phyloP scores from a whole-genome alignment of 2,797 vertebrate genomes.

The Tapirus indicus region DNA sequence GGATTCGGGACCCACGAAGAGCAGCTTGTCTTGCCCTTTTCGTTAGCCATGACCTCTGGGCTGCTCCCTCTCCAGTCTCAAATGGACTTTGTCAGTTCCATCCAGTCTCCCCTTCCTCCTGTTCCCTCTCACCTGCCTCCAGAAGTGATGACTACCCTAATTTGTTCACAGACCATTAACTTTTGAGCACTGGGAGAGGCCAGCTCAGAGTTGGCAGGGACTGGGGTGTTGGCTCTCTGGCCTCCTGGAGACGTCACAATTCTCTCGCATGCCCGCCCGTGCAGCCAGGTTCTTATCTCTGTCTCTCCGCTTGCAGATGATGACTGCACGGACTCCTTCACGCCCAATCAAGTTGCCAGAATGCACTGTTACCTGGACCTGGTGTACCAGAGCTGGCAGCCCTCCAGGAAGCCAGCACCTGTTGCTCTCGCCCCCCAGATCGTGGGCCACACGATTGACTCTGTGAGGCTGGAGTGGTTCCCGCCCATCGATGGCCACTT shows the following conservation, averaged over 20 bases:
- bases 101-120: constrained; percentile 60
- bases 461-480: constrained; percentile 97
- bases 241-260: neutral
- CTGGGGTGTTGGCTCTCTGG: neutral
- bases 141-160: constrained; percentile 81
- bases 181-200: constrained; percentile 73
- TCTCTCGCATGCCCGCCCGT: neutral
- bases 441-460: constrained; percentile 91
- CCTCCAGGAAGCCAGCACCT: constrained; percentile 93
- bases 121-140: constrained; percentile 83
- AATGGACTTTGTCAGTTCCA: neutral
- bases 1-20: neutral
- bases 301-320: constrained; percentile 91
- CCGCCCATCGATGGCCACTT: constrained; percentile 96
- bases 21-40: neutral
- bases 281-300: constrained; percentile 63
- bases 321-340: constrained; percentile 98
- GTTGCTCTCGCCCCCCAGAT: constrained; percentile 96
- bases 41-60: constrained; percentile 62
- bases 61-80: neutral
- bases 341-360: constrained; percentile 97
- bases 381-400: constrained; percentile 97
- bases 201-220: constrained; percentile 10
- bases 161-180: constrained; percentile 87
- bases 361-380: constrained; percentile 99